Base-by-base conservation (phyloP, 2,888 invertebrate genomes). In the Brenthis hecate region DNA sequence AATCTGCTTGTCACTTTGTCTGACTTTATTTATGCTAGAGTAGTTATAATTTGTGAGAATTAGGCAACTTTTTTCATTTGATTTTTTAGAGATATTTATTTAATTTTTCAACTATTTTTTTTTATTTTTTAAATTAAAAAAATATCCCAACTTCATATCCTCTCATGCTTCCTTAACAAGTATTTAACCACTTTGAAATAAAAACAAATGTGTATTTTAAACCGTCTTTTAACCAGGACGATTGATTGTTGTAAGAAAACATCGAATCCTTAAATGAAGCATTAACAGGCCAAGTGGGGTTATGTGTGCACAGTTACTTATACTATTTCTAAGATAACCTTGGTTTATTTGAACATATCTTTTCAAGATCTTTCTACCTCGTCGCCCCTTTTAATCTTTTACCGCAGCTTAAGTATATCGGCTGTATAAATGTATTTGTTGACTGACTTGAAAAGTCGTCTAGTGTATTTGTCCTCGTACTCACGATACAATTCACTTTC, bases 271-370 rank as follows among this genome's bases (percentile, higher is more conserved):
- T 85, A 86, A 89, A 87, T 85, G 86, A 82, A 84, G 85, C 86
- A 81, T 86, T 81, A 82, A 80, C 82, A 81, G 76, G 79, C 90
- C 82, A 87, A 91, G 90, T 87, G 82, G 85, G 88, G 79, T 74
- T 71, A 80, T 91, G 86, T 81, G 75, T 90, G 84, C 88, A 80
- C 78, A 90, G 86, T 88, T 88, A 87, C 89, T 90, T 85, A 89
- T 88, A 86, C 88, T 91, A 90, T 91, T 90, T 91, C 89, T 88
- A 89, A 89, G 88, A 86, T 88, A 87, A 88, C 84, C 82, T 83
- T 81, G 78, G 82, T 81, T 83, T 91, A 85, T 91, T 92, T 92
- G 87, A 87, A 84, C 85, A 90, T 89, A 89, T 89, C 87, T 89
- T 82, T 89, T 84, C 85, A 85, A 84, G 85, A 86, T 84, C 78